These are phyloP conservation scores for Halictus rubicundus DNA, from an alignment of 1,140 invertebrate genomes.

Conservation along the genomic window DNA sequence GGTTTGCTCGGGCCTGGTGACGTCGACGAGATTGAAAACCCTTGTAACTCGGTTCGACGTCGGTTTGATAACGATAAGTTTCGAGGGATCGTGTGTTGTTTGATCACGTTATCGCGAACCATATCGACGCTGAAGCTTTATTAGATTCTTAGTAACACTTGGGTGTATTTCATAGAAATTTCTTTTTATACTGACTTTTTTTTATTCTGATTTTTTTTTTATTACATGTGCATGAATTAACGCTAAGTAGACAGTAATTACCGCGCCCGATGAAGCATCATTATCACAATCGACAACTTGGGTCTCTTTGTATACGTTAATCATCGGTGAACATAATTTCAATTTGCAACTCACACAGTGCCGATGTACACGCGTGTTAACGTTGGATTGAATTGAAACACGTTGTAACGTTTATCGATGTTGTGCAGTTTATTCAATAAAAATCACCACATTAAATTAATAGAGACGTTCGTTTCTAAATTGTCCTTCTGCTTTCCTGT, in stretches of 20 bases:
- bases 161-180: no score
- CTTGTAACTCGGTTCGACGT: not conserved
- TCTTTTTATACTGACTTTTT: no score
- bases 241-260: not conserved
- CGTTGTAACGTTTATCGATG: not conserved
- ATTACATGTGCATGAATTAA: no score
- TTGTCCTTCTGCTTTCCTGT: no score
- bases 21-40: constrained; percentile 5
- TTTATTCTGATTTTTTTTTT: not conserved
- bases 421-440: not conserved
- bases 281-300: not conserved
- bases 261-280: not conserved
- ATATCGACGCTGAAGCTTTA: not conserved
- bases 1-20: not conserved
- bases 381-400: not conserved
- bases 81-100: not conserved
- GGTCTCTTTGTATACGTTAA: not conserved
- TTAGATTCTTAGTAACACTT: not conserved
- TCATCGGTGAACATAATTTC: constrained; percentile 3
- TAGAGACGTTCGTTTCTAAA: no score
- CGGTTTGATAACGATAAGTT: not conserved
- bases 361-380: not conserved
- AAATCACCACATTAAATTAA: no score
- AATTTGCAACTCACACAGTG: not conserved
- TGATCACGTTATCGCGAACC: constrained; percentile 13